A percentile compares a stretch with the other conserved stretches of the same genome.
Evolutionary conservation across 2,797 vertebrate genomes (phyloP).

Genomic region (Streptopelia turtur): DNA sequence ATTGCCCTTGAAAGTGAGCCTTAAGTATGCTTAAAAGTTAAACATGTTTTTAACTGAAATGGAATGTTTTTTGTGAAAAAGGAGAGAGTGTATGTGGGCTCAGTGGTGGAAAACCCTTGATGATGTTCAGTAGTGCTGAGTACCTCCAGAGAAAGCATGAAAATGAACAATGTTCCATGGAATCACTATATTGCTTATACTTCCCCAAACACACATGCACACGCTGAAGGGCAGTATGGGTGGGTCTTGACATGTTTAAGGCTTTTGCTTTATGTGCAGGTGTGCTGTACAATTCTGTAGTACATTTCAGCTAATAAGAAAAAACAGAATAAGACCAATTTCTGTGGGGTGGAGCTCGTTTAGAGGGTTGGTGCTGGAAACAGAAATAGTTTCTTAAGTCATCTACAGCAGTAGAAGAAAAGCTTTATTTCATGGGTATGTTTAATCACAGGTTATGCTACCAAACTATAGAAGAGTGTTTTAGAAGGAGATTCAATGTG

Average conservation of each 20-base stretch:
- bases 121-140: background rate
- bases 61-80: background rate
- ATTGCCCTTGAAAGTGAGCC: background rate
- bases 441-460: slow-evolving; percentile 9
- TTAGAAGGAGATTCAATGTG: background rate
- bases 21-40: background rate
- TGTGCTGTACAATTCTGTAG: background rate
- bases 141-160: background rate
- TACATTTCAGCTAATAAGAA: background rate
- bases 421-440: background rate
- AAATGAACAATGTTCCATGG: background rate
- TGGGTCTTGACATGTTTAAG: background rate
- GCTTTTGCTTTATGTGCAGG: background rate
- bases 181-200: background rate
- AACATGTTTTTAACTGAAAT: background rate
- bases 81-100: background rate
- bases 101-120: background rate
- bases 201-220: background rate
- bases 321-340: background rate
- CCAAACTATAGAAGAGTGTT: background rate
- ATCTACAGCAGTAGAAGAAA: background rate
- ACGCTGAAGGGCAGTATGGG: fast-evolving
- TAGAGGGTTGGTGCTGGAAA: background rate
- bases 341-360: background rate
- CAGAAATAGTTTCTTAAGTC: background rate